Evolutionary conservation across 2,113 vertebrate genomes (phyloP).

Genomic region (Speoplatyrhinus poulsoni): DNA sequence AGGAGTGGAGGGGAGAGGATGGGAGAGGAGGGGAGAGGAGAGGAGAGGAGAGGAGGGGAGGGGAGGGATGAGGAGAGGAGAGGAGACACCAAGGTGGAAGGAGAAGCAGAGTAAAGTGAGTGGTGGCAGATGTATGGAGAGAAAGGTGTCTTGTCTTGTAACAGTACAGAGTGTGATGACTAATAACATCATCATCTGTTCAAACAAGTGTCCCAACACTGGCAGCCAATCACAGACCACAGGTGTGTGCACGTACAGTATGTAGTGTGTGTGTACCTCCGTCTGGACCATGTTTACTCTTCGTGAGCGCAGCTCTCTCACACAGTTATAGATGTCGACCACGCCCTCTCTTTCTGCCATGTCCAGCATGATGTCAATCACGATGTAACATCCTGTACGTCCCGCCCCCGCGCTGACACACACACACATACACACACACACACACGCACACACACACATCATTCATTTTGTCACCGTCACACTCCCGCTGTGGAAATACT

Average conservation of each 20-base stretch:
- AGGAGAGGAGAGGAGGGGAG: not conserved
- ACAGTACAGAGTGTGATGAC: too few relatives aligned
- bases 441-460: slow-evolving; percentile 4
- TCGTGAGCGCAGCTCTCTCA: slow-evolving; percentile 91
- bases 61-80: not conserved
- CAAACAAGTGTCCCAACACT: too few relatives aligned
- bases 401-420: slow-evolving; percentile 88
- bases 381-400: slow-evolving; percentile 95
- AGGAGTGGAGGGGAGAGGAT: not conserved
- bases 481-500: not conserved
- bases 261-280: slow-evolving; percentile 77
- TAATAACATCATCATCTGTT: too few relatives aligned
- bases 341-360: slow-evolving; percentile 98
- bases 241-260: not conserved
- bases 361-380: slow-evolving; percentile 98
- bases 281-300: slow-evolving; percentile 98
- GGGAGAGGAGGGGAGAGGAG: not conserved
- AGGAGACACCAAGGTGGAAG: not conserved
- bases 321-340: slow-evolving; percentile 97
- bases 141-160: not conserved
- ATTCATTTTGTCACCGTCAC: not conserved
- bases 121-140: not conserved
- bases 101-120: not conserved
- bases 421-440: slow-evolving; percentile 25
- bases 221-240: too few relatives aligned